phyloP scores from a whole-genome alignment of 2,888 invertebrate genomes.

The Stenolophus ochropezus region DNA sequence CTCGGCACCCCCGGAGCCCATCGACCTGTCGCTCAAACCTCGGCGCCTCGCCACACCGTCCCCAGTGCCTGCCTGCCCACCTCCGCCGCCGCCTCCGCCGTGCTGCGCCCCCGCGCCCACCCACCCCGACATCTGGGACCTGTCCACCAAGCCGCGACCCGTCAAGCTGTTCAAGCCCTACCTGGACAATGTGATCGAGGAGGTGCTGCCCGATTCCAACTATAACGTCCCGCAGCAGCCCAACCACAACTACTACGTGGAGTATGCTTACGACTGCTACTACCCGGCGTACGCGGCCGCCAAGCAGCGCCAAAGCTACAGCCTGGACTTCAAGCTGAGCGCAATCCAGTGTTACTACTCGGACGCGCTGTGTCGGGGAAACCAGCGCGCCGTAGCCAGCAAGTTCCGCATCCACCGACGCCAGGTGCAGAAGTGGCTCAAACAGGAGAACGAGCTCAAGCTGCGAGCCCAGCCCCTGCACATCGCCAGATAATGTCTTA shows the following conservation, averaged over 20 bases:
- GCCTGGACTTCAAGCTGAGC: slow-evolving; percentile 76
- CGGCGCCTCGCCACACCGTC: slow-evolving; percentile 66
- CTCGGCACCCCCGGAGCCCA: slow-evolving; percentile 69
- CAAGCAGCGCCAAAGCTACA: slow-evolving; percentile 72
- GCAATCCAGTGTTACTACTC: slow-evolving; percentile 76
- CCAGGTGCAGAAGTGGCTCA: slow-evolving; percentile 77
- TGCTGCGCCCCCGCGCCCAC: slow-evolving; percentile 58
- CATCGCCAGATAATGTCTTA: slow-evolving; percentile 66
- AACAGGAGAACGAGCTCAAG: slow-evolving; percentile 73
- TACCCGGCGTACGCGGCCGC: not conserved
- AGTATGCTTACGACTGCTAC: slow-evolving; percentile 42
- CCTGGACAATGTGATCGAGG: slow-evolving; percentile 64
- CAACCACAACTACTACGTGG: slow-evolving; percentile 35
- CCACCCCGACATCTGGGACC: slow-evolving; percentile 68
- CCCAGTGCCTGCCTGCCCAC: slow-evolving; percentile 62
- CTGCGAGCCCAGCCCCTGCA: slow-evolving; percentile 69
- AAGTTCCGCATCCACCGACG: slow-evolving; percentile 74
- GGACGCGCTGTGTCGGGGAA: slow-evolving; percentile 73
- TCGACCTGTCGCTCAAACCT: slow-evolving; percentile 71
- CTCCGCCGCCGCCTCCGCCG: slow-evolving; percentile 62
- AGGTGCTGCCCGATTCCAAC: not conserved
- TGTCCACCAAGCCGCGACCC: slow-evolving; percentile 75
- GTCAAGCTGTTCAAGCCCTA: slow-evolving; percentile 83
- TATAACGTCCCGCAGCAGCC: not conserved
- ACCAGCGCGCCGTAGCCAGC: slow-evolving; percentile 73